Base-by-base conservation (phyloP, 2,888 invertebrate species). In the Kryphioiulus occultus region DNA sequence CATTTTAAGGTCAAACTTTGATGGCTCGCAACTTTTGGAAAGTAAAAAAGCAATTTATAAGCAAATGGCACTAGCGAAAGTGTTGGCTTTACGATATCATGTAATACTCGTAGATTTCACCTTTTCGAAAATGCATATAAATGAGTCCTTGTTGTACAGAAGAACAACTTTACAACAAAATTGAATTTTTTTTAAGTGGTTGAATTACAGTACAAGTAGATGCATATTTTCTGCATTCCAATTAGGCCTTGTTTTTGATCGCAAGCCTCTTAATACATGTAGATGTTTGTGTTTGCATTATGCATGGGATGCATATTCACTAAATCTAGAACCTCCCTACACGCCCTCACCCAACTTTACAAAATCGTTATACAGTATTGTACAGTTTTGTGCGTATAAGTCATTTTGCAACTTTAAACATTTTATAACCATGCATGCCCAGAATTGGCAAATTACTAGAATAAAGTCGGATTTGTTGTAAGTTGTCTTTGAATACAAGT, bases 101-200 rank as follows among this genome's bases (percentile, higher is more conserved):
- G 68, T 68, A 26, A 10, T 12, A 12, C 26, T 26, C 10, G 26
- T 12, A 68, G 68, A 59, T 59, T 59, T 59, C 59, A 59, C 59
- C 59, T 59, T 59, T 59, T 59, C 22, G 59, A 59, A 59, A 59
- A 59, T 59, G 59, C 59, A 59, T 59, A n/a, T n/a, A 59, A 59
- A 59, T n/a, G 59, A 59, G 4, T 59, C 22, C 59, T 59, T 59
- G 59, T 59, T 59, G 59, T 26, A 26, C n/a, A 7, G 26, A 68
- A 26, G 68, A 26, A 68, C 68, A 68, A 26, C 26, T 68, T 68
- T 26, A 10, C 68, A 68, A 68, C 26, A 26, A 68, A 68, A 26
- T 68, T 26, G 26, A 26, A 68, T 26, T 26, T 26, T 26, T 68
- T 68, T 59, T n/a, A 5, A 19, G 1, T 5, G 19, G 35, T 68